Conservation (phyloP, 1,140 invertebrate species). For the Arctopsyche grandis region DNA sequence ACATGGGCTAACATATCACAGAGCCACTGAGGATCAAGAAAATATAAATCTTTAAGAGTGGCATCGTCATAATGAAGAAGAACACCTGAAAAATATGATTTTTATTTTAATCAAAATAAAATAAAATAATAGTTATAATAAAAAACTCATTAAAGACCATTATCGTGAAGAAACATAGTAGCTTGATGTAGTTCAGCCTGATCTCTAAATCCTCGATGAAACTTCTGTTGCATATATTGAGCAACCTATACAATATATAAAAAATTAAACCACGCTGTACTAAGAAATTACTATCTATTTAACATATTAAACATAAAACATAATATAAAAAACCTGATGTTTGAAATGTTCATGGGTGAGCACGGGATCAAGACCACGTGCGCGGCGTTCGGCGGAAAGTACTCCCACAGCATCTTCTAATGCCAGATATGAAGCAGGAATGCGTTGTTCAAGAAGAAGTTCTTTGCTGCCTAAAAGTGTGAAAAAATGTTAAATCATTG, state of each 20-base stretch:
- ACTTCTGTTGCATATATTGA: slow-evolving; percentile 66
- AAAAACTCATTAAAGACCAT: slow-evolving; percentile 71
- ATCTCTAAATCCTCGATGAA: slow-evolving; percentile 83
- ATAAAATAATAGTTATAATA: not conserved
- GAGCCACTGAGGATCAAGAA: slow-evolving; percentile 97
- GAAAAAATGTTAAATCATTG: not conserved
- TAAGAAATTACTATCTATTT: no score
- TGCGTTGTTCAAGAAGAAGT: slow-evolving; percentile 90
- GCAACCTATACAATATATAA: slow-evolving; percentile 60
- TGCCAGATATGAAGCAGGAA: slow-evolving; percentile 95
- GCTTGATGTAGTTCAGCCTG: slow-evolving; percentile 92
- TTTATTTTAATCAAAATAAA: not conserved
- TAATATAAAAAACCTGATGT: slow-evolving; percentile 58
- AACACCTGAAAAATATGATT: slow-evolving; percentile 71
- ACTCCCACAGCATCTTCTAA: slow-evolving; percentile 91
- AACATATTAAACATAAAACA: slow-evolving; percentile 15
- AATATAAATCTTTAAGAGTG: slow-evolving; percentile 93
- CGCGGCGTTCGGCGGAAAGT: slow-evolving; percentile 77
- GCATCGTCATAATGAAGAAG: slow-evolving; percentile 98
- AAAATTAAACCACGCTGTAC: not conserved
- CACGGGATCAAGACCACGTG: slow-evolving; percentile 84
- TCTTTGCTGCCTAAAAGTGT: slow-evolving; percentile 83
- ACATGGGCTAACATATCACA: slow-evolving; percentile 98
- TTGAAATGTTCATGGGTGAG: slow-evolving; percentile 88
- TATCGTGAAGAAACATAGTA: slow-evolving; percentile 96